Base-by-base conservation (phyloP, 2,888 invertebrate species). In the Protonemura montana region DNA sequence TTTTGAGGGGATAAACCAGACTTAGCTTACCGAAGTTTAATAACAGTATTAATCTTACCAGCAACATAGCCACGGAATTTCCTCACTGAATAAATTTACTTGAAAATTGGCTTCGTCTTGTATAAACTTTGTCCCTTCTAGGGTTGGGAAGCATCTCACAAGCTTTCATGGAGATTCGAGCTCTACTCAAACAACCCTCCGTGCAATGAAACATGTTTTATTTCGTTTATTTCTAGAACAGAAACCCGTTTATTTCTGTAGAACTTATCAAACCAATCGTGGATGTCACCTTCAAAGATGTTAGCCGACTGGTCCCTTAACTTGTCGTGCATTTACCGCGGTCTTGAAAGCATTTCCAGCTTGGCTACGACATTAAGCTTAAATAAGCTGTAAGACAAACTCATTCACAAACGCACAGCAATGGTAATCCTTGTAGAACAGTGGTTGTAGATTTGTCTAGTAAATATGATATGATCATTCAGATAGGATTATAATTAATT, bases 31-130 rank as follows among this genome's bases (percentile, higher is more conserved):
- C 27, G 30, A 81, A 81, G 29, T 81, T 81, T 81, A 81, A 81
- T 81, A 81, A 81, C 81, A 30, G 81, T 30, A 81, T 81, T 30
- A 81, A 81, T 81, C 81, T 81, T 81, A 81, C 81, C 81, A 81
- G 30, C 29, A 81, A n/a, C 30, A 81, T 30, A 81, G 16, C 28
- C 81, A 28, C 26, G 30, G 81, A 81, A 81, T 81, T 81, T 81
- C 81, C n/a, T 81, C 81, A 30, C 81, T 30, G 81, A 81, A 81
- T 81, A 81, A 81, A 81, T 83, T 83, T 83, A 0, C n/a, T n/a
- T 41, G 16, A 42, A 83, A 83, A 83, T 41, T 83, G 25, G 41
- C 59, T 83, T 42, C 26, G 41, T 83, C 83, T 83, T 83, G 29
- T 82, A 83, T 83, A 83, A 83, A 83, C 25, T 83, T 83, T n/a